Evolutionary conservation across 2,888 invertebrate species (phyloP).

Genomic region (Calliphora vomitoria): DNA sequence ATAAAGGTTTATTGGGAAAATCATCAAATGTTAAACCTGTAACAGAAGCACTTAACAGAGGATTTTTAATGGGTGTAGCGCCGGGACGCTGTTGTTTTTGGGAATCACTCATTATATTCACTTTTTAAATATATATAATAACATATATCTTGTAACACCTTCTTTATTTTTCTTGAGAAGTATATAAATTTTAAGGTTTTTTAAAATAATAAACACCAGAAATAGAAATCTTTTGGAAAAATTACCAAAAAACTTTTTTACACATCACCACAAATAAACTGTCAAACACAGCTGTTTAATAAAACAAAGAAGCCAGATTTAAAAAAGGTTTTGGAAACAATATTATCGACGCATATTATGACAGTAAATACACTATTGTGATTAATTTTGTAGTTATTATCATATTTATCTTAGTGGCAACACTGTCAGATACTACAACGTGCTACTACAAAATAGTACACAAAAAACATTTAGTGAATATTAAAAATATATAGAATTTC

Average conservation of each 20-base stretch:
- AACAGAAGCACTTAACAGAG: conserved; percentile 90
- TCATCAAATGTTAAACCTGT: conserved; percentile 90
- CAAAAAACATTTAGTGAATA: conserved; percentile 15
- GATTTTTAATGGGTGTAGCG: conserved; percentile 86
- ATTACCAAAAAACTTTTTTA: conserved; percentile 51
- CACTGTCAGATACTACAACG: conserved; percentile 38
- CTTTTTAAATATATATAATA: conserved; percentile 19
- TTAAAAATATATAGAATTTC: background rate
- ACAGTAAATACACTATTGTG: conserved; percentile 46
- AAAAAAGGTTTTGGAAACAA: background rate
- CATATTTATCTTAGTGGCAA: background rate
- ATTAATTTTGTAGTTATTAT: conserved; percentile 17
- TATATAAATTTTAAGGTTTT: background rate
- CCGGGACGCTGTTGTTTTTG: conserved; percentile 63
- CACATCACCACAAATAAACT: conserved; percentile 71
- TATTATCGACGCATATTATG: conserved; percentile 21
- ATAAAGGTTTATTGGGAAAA: conserved; percentile 89
- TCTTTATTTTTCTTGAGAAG: background rate
- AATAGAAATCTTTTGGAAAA: conserved; percentile 25
- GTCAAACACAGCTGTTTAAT: conserved; percentile 64
- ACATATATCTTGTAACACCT: conserved; percentile 15
- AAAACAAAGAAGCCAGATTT: conserved; percentile 8
- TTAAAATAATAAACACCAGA: conserved; percentile 22
- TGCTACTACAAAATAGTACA: conserved; percentile 31
- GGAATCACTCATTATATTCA: conserved; percentile 63